Base-by-base conservation (phyloP, 2,888 invertebrate genomes). In the Erebia ligea region DNA sequence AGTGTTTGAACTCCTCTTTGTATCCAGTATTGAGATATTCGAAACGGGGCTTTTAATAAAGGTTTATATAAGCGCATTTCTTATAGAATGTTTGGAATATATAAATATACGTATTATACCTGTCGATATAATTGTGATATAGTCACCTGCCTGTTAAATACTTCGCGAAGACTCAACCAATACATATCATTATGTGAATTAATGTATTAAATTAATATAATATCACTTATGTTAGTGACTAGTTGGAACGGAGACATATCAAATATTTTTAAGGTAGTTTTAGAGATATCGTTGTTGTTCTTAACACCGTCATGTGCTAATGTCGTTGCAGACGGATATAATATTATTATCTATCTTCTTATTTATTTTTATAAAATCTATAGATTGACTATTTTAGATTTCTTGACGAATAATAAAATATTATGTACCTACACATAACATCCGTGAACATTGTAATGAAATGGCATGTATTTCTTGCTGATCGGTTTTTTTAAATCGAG, bases 211-310 rank as follows among this genome's bases (percentile, higher is more conserved):
- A 72, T 75, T 75, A 72, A 71, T 77, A 73, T 73, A 74, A 72
- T 81, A 81, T 80, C 79, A 73, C 71, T 72, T 84, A 82, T 79
- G 76, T 73, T 78, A 78, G 78, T 71, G 71, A 70, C 76, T 79
- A 80, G 79, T 76, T 78, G 79, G 71, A 80, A 80, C 78, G 76
- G 75, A 81, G 80, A 84, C 84, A 84, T 85, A 84, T 85, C 84
- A 84, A 54, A 76, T 81, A 82, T 73, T 71, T 79, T 67, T 90
- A 90, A 90, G 88, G 89, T 92, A 91, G 90, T 73, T 48, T 80
- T 83, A 89, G 90, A 88, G 34, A 83, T 76, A 85, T 89, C 82
- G 88, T 91, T 92, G 91, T 92, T 92, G 92, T 91, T 90, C 88
- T 89, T 86, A 48, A 13, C 86, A 85, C 80, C 83, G 86, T 79